Evolutionary conservation across 2,797 vertebrate genomes (phyloP), one percentile per base, ranked within the genome.

Genomic region (Pagetopsis macropterus): DNA sequence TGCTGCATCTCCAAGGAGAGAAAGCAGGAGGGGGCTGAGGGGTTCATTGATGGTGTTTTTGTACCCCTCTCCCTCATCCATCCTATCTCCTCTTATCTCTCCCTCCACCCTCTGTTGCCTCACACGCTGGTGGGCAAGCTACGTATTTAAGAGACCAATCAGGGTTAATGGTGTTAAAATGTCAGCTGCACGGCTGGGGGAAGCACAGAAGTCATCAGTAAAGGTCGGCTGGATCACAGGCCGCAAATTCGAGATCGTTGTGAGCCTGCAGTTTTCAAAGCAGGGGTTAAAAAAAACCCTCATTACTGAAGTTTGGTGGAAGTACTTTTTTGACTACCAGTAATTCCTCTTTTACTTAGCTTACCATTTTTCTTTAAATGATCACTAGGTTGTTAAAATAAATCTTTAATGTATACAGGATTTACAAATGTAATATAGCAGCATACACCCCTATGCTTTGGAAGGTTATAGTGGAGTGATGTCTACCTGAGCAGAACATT

Each of bases 141-240:
- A 21, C 75, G 57, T 23, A 14, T 46, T 78, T 58, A 70, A 60
- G 31, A 50, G 37, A 75, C 50, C 77, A 8, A 60, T 87, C 54
- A 9, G 70, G 77, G 67, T 84, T 86, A 88, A 89, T 88, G 84
- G 81, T 75, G 82, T 88, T 86, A 88, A 71, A 80, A 72, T 55
- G 75, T 75, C 75, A 81, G 66, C 74, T 70, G 85, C 74, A 52
- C 8, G 37, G 27, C 49, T 12, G 19, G 19, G 55, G 80, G 58
- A 60, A 50, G 70, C 61, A 67, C 75, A 67, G 75, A 44, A 75
- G 79, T 75, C 62, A 27, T 45, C 75, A 33, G 76, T 68, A 75
- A 91, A 88, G 87, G 89, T 87, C 84, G 84, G n/a, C 74, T 64
- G 37, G 71, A 59, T 74, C 52, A 1, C 81, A 59, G 65, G n/a